phyloP scores from a whole-genome alignment of 2,113 vertebrate species.

The Lamprologus tigripictilis region DNA sequence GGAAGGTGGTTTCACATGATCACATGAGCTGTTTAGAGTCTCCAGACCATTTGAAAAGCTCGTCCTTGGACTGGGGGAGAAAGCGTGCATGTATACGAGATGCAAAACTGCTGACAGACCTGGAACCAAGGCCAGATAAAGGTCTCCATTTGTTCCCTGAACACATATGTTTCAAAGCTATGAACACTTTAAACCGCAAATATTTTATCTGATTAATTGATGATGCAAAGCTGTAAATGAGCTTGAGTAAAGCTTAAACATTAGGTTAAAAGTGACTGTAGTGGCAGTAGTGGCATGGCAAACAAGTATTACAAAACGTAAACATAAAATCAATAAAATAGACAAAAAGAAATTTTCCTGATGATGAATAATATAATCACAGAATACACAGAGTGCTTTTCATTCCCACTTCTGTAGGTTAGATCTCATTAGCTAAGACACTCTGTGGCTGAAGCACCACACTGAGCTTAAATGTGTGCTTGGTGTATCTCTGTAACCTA shows the following conservation, averaged over 20 bases:
- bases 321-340: not conserved
- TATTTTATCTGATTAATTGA: not conserved
- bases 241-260: accelerated
- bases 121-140: not conserved
- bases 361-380: not conserved
- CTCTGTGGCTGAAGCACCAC: not conserved
- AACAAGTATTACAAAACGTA: accelerated
- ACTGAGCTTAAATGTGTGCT: not conserved
- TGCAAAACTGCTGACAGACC: not conserved
- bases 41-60: not conserved
- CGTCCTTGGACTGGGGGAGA: not conserved
- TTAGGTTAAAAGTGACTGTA: accelerated
- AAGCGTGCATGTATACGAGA: not conserved
- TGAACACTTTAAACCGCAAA: not conserved
- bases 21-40: not conserved
- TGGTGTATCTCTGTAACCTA: not conserved
- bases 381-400: not conserved
- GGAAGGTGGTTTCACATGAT: not conserved
- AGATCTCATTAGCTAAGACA: not conserved
- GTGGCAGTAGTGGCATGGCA: accelerated
- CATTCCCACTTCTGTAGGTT: not conserved
- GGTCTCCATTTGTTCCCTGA: not conserved
- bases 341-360: not conserved
- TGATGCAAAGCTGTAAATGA: not conserved
- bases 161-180: not conserved